Conservation (phyloP, 2,888 invertebrate genomes). For the Stenodema calcarata region DNA sequence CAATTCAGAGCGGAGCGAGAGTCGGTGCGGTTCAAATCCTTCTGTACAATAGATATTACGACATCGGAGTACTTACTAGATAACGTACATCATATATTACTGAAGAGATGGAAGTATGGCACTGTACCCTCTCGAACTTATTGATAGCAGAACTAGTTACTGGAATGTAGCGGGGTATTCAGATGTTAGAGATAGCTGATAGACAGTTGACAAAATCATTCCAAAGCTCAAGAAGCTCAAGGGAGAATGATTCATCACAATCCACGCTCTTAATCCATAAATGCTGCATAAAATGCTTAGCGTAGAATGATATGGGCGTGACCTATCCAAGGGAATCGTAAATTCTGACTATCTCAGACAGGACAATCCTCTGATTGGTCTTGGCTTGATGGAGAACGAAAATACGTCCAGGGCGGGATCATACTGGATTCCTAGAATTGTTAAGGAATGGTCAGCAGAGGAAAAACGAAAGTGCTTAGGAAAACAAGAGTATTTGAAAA, state of each 20-base stretch:
- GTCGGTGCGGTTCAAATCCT: not conserved
- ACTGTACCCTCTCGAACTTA: not conserved
- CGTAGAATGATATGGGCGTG: not conserved
- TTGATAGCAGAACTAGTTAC: not conserved
- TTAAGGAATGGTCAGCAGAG: constrained; percentile 9
- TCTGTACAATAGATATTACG: not conserved
- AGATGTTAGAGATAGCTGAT: not conserved
- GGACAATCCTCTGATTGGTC: constrained; percentile 30
- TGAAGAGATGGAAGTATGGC: no score
- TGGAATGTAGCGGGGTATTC: not conserved
- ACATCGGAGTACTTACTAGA: not conserved
- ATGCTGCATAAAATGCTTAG: not conserved
- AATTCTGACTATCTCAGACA: constrained; percentile 30
- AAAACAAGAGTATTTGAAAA: no score
- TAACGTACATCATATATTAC: no score
- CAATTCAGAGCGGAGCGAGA: not conserved
- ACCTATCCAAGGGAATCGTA: not conserved
- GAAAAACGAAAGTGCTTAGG: no score
- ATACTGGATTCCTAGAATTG: constrained; percentile 54
- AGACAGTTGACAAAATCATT: not conserved
- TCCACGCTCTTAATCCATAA: not conserved
- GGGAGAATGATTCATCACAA: not conserved
- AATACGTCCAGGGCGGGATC: constrained; percentile 44
- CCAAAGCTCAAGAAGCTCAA: not conserved
- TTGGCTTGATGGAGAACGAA: constrained; percentile 25